These are phyloP conservation scores for Orcinus orca DNA, from an alignment of 2,113 vertebrate genomes.

Conservation along the genomic window DNA sequence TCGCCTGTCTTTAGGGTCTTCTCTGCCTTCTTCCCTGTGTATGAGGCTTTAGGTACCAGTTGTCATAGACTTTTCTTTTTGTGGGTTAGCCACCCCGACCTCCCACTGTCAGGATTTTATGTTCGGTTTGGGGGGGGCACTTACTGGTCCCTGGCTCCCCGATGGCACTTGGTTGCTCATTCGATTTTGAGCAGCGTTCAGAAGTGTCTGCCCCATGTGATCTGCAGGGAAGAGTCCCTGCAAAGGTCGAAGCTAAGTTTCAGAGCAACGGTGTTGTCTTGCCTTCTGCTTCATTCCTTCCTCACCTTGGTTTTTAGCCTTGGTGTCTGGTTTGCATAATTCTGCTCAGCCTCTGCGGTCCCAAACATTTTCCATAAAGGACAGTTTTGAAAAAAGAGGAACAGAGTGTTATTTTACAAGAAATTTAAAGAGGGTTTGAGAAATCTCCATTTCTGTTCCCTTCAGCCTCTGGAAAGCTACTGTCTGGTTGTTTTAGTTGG, in stretches of 20 bases:
- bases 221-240: not conserved
- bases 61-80: constrained; percentile 34
- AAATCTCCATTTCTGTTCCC: constrained; percentile 50
- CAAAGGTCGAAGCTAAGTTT: constrained; percentile 58
- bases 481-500: constrained; percentile 68
- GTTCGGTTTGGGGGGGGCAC: not conserved
- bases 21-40: not conserved
- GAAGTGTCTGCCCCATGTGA: not conserved
- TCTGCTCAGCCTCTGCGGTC: not conserved
- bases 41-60: not conserved
- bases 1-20: not conserved
- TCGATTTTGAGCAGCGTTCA: not conserved
- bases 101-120: constrained; percentile 17
- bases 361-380: not conserved
- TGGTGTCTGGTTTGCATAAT: constrained; percentile 36
- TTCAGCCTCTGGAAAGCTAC: constrained; percentile 49
- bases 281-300: not conserved
- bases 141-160: not conserved
- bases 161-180: not conserved
- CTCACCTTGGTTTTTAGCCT: not conserved
- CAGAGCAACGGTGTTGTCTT: not conserved
- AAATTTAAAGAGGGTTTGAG: not conserved
- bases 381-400: not conserved
- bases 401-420: constrained; percentile 22
- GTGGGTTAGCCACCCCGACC: not conserved